Conservation (phyloP, 92 coral and sea anemone species). For the Porites cylindrica region DNA sequence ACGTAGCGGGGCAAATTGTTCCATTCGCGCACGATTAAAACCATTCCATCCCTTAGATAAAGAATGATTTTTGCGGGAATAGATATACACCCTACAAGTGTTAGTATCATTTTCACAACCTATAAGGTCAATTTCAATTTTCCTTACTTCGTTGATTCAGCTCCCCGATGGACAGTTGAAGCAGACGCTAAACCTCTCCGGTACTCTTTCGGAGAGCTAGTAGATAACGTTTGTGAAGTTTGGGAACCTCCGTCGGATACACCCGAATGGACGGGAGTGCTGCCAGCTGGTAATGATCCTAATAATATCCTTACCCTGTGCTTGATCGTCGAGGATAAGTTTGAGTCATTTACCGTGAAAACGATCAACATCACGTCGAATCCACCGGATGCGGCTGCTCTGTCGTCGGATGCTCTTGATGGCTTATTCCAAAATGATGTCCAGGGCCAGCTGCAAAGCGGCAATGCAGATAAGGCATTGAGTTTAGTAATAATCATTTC, state of each 20-base stretch:
- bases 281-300: conserved; percentile 38
- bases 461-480: conserved; percentile 41
- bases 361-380: conserved; percentile 41
- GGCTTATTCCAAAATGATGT: conserved; percentile 17
- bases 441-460: conserved; percentile 26
- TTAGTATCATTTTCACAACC: too few species aligned
- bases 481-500: conserved; percentile 40
- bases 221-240: conserved; percentile 5
- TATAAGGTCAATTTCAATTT: too few species aligned
- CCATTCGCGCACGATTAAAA: too few species aligned
- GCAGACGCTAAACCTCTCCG: conserved; percentile 21
- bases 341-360: conserved; percentile 35
- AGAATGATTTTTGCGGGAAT: too few species aligned
- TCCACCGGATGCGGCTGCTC: neutral
- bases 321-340: conserved; percentile 36
- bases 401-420: conserved; percentile 21
- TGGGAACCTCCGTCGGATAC: conserved; percentile 10
- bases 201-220: conserved; percentile 30
- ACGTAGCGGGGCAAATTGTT: too few species aligned
- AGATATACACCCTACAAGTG: too few species aligned
- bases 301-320: conserved; percentile 27
- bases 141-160: neutral
- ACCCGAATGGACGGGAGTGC: conserved; percentile 3
- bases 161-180: conserved; percentile 17
- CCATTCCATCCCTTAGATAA: too few species aligned